phyloP scores from a whole-genome alignment of 2,113 vertebrate genomes.

The Rallus limicola region DNA sequence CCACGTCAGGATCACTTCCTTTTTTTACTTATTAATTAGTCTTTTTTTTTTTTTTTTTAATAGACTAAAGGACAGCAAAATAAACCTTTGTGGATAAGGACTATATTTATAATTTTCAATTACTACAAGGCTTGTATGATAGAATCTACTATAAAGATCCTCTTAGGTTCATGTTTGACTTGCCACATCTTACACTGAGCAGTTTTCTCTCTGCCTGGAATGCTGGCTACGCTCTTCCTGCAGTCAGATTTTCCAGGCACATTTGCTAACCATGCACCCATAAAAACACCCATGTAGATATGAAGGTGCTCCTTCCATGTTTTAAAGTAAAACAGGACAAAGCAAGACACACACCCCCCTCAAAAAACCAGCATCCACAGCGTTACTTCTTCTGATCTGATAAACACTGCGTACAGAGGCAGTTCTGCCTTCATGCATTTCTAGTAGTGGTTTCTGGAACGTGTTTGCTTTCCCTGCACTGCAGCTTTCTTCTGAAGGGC shows the following conservation, averaged over 20 bases:
- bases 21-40: neutral
- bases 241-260: neutral
- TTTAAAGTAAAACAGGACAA: neutral
- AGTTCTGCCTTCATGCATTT: neutral
- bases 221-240: fast-evolving
- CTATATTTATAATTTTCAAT: neutral
- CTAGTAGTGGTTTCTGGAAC: neutral
- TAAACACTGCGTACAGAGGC: neutral
- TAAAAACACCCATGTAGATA: neutral
- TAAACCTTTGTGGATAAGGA: neutral
- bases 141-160: neutral
- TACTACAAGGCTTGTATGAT: neutral
- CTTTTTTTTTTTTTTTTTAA: neutral
- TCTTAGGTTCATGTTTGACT: neutral
- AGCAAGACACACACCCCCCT: neutral
- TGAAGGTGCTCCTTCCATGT: neutral
- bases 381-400: neutral
- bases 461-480: fast-evolving
- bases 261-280: neutral
- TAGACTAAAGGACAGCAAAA: neutral
- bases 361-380: neutral
- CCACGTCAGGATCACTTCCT: neutral
- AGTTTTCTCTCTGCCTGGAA: neutral
- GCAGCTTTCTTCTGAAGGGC: neutral
- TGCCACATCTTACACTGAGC: neutral